These are phyloP conservation scores for Ophioninae sp. DNA, from an alignment of 2,888 invertebrate species.

Conservation along the genomic window DNA sequence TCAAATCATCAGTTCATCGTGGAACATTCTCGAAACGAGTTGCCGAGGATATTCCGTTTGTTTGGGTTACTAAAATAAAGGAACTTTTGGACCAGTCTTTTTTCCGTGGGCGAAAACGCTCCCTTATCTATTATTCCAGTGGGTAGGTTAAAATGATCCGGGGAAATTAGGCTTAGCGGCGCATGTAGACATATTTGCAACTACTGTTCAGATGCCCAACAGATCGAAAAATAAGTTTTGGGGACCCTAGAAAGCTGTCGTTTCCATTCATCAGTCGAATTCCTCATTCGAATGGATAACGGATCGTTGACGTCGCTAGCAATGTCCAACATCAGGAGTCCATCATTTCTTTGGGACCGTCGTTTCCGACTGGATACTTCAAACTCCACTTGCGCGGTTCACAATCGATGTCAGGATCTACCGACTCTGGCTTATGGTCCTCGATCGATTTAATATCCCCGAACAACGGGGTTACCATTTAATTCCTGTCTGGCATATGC, in stretches of 20 bases:
- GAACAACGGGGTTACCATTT: slow-evolving; percentile 62
- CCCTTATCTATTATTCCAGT: too few species aligned
- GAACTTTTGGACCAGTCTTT: not conserved
- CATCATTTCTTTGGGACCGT: not conserved
- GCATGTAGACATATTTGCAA: too few species aligned
- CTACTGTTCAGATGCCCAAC: too few species aligned
- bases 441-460: slow-evolving; percentile 42
- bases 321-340: not conserved
- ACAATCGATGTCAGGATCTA: slow-evolving; percentile 1
- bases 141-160: too few species aligned
- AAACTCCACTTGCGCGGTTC: not conserved
- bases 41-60: not conserved
- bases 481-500: slow-evolving; percentile 50
- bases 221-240: too few species aligned
- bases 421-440: not conserved
- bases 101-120: too few species aligned
- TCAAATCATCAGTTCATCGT: not conserved
- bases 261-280: not conserved
- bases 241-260: not conserved
- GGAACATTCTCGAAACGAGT: not conserved
- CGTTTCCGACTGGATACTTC: not conserved
- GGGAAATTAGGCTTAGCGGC: too few species aligned
- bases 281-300: not conserved
- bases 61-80: not conserved
- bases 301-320: not conserved